Evolutionary conservation across 2,797 vertebrate genomes (phyloP).

Genomic region (Xerus rutilus): DNA sequence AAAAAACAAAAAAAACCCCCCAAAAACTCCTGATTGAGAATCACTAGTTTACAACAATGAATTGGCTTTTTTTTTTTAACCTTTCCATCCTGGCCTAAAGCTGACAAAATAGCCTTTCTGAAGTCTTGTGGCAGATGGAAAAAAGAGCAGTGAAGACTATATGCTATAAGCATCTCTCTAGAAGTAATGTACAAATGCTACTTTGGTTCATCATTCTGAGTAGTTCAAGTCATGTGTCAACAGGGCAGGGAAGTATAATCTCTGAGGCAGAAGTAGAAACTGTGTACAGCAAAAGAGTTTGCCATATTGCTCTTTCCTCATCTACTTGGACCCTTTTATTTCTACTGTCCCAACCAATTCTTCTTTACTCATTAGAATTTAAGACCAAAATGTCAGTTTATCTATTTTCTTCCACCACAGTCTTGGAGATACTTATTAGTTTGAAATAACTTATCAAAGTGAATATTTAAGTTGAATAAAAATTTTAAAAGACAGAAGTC

Average conservation of each 20-base stretch:
- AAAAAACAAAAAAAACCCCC: too few species aligned
- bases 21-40: background rate
- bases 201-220: background rate
- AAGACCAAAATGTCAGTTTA: background rate
- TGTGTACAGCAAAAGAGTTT: background rate
- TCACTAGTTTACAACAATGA: background rate
- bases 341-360: background rate
- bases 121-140: background rate
- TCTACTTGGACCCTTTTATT: background rate
- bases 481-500: background rate
- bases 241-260: background rate
- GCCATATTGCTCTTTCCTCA: background rate
- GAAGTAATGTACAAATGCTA: background rate
- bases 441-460: slow-evolving; percentile 37
- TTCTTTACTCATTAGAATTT: background rate
- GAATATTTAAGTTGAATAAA: slow-evolving; percentile 14
- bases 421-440: background rate
- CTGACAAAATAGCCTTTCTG: background rate
- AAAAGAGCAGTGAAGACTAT: background rate
- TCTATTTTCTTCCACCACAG: background rate
- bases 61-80: background rate
- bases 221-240: background rate
- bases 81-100: background rate
- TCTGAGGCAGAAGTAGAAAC: background rate
- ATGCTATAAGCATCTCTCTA: background rate